A percentile compares a stretch with the other conserved stretches of the same genome.
These are phyloP conservation scores for Glaucomys volans DNA, from an alignment of 2,113 vertebrate species.

Conservation along the genomic window DNA sequence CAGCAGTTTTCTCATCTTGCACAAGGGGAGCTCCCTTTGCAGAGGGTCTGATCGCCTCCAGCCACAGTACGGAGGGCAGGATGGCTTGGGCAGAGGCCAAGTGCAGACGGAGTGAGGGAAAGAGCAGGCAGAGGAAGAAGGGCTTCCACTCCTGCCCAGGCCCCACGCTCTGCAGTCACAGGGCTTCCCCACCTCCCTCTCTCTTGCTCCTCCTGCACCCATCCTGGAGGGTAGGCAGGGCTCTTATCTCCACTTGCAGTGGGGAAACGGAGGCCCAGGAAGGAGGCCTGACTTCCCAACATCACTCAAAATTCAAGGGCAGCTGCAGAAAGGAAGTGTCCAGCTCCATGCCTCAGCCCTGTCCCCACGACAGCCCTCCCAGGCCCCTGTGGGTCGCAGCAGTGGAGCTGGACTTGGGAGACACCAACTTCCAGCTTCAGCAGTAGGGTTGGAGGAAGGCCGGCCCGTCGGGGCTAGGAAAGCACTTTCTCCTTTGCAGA, in stretches of 20 bases:
- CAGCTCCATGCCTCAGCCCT: not conserved
- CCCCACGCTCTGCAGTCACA: not conserved
- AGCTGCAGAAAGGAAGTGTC: not conserved
- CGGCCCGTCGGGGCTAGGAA: not conserved
- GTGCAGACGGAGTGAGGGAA: not conserved
- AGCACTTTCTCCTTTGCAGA: not conserved
- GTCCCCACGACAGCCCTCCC: not conserved
- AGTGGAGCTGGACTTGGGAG: accelerated
- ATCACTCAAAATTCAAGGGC: not conserved
- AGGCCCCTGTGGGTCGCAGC: not conserved
- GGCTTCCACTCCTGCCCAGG: not conserved
- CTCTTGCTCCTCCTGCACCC: not conserved
- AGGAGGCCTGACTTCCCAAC: not conserved
- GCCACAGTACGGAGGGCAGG: not conserved
- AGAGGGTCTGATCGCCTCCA: not conserved
- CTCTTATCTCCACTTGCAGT: not conserved
- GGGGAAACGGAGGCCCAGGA: not conserved
- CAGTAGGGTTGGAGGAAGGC: accelerated
- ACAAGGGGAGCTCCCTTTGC: not conserved
- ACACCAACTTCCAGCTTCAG: not conserved
- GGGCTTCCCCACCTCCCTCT: not conserved
- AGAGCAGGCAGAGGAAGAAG: not conserved
- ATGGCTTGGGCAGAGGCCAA: accelerated
- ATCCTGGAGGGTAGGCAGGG: not conserved
- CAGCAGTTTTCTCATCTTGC: not conserved